These are phyloP conservation scores for Corythoichthys intestinalis DNA, from an alignment of 2,113 vertebrate genomes.

Conservation along the genomic window DNA sequence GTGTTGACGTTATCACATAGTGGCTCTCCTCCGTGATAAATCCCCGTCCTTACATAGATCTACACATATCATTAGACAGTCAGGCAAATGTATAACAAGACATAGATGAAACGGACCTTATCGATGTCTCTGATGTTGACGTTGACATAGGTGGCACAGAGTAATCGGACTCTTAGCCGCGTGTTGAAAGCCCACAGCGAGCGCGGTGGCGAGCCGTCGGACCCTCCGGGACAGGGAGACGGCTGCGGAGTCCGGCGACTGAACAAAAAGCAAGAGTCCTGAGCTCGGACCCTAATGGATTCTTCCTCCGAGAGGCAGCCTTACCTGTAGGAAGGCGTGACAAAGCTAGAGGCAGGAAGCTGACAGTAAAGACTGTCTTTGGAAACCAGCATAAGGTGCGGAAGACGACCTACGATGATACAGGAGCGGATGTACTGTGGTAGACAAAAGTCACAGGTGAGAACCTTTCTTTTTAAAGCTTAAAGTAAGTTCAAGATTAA, in stretches of 20 bases:
- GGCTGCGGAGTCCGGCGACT: constrained; percentile 75
- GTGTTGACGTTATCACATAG: constrained; percentile 97
- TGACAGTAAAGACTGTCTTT: constrained; percentile 78
- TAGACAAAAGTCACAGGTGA: background rate
- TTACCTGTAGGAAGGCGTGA: constrained; percentile 75
- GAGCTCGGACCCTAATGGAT: background rate
- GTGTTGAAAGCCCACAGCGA: constrained; percentile 78
- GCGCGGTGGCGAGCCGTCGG: constrained; percentile 53
- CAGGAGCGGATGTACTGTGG: constrained; percentile 74
- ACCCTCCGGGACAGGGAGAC: constrained; percentile 68
- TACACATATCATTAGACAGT: constrained; percentile 46
- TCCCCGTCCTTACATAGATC: constrained; percentile 95
- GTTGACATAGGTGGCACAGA: constrained; percentile 79
- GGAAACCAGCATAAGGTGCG: constrained; percentile 79
- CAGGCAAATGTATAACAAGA: background rate
- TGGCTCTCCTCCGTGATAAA: constrained; percentile 93
- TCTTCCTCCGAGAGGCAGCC: background rate
- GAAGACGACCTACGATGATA: constrained; percentile 71
- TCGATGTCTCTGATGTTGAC: constrained; percentile 81
- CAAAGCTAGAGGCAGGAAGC: constrained; percentile 71
- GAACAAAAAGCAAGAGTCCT: constrained; percentile 19
- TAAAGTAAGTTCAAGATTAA: background rate
- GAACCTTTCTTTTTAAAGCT: background rate
- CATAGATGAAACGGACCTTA: constrained; percentile 57
- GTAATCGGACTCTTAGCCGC: constrained; percentile 68